Conservation (phyloP, 2,888 invertebrate species). For the Icerya purchasi region DNA sequence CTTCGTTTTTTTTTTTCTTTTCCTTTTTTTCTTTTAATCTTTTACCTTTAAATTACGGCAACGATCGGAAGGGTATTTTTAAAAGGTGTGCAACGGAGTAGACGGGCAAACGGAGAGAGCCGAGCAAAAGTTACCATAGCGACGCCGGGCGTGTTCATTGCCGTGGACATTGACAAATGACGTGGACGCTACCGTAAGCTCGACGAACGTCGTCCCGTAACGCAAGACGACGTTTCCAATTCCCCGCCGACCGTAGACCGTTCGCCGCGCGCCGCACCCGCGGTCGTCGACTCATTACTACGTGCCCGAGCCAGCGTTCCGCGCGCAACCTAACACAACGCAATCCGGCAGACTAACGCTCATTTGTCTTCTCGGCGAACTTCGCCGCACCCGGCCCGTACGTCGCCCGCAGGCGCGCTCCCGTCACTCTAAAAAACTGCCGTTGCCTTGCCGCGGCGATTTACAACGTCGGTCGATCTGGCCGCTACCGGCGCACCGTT, state of each 20-base stretch:
- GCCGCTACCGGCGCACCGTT: not conserved
- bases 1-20: not conserved
- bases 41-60: no score
- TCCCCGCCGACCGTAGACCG: no score
- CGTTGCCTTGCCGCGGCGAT: not conserved
- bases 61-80: not conserved
- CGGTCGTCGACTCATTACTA: not conserved
- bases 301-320: not conserved
- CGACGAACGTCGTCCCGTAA: no score
- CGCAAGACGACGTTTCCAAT: no score
- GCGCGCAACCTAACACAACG: not conserved
- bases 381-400: not conserved
- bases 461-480: not conserved
- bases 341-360: not conserved
- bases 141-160: conserved; percentile 14
- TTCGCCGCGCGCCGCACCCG: conserved; percentile 9
- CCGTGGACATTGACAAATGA: conserved; percentile 14
- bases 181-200: conserved; percentile 8
- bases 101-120: not conserved
- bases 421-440: not conserved
- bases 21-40: no score
- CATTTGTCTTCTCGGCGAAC: conserved; percentile 9
- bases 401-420: not conserved
- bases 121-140: conserved; percentile 8
- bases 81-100: not conserved